Conservation (phyloP, 2,113 vertebrate species). For the Hippopotamus amphibius region DNA sequence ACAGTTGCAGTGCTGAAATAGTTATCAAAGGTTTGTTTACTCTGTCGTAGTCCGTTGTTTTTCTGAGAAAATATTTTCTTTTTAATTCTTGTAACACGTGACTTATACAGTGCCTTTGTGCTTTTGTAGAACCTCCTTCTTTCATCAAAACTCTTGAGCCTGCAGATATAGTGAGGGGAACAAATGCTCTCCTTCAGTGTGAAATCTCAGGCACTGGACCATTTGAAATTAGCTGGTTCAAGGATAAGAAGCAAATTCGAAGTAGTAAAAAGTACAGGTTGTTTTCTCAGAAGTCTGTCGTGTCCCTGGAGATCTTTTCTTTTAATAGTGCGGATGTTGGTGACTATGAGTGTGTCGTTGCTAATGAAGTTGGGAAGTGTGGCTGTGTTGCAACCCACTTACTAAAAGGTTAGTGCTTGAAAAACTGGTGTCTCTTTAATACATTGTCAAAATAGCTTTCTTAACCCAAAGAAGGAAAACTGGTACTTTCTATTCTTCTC, state of each 20-base stretch:
- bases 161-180: constrained; percentile 94
- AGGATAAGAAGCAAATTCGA: constrained; percentile 95
- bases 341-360: constrained; percentile 97
- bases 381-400: constrained; percentile 91
- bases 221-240: constrained; percentile 98
- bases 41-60: background rate
- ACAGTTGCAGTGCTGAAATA: constrained; percentile 93
- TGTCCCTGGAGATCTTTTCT: constrained; percentile 93
- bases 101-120: constrained; percentile 77
- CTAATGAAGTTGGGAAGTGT: constrained; percentile 97
- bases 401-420: constrained; percentile 95
- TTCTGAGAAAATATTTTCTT: constrained; percentile 46
- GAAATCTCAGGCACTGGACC: constrained; percentile 95
- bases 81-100: constrained; percentile 42
- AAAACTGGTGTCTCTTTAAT: background rate
- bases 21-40: constrained; percentile 96
- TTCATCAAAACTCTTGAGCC: constrained; percentile 95
- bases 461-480: background rate
- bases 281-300: constrained; percentile 90
- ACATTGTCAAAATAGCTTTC: background rate
- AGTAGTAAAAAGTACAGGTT: constrained; percentile 94
- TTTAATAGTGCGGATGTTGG: constrained; percentile 97
- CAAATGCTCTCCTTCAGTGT: constrained; percentile 92
- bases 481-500: background rate
- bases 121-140: constrained; percentile 95